A percentile compares a stretch with the other conserved stretches of the same genome.
phyloP scores from a whole-genome alignment of 2,888 invertebrate species.

The Ganaspis brasiliensis region DNA sequence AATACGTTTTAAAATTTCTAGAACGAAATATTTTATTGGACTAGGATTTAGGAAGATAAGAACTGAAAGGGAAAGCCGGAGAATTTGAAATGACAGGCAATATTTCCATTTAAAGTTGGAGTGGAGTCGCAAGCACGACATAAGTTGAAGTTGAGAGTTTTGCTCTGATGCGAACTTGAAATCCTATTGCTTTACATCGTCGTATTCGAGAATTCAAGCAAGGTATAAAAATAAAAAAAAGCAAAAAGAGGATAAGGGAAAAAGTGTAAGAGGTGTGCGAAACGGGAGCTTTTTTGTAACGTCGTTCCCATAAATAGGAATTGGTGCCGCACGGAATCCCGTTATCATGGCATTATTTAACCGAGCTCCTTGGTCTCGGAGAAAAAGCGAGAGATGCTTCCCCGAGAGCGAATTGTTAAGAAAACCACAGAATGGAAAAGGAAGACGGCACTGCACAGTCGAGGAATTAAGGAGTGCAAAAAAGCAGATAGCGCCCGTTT shows the following conservation, averaged over 20 bases:
- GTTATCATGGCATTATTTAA: constrained; percentile 59
- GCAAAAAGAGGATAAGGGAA: constrained; percentile 14
- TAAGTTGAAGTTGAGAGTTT: constrained; percentile 16
- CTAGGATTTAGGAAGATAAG: neutral
- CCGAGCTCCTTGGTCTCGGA: constrained; percentile 30
- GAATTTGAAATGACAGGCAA: constrained; percentile 35
- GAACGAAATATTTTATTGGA: neutral
- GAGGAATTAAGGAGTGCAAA: constrained; percentile 29
- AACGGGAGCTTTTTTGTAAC: constrained; percentile 17
- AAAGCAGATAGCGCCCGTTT: constrained; percentile 16
- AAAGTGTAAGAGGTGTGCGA: neutral
- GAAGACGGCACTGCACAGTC: constrained; percentile 36
- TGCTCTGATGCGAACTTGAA: constrained; percentile 30
- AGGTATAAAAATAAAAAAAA: constrained; percentile 13
- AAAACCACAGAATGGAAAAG: constrained; percentile 41
- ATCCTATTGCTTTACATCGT: constrained; percentile 49
- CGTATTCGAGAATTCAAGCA: constrained; percentile 20
- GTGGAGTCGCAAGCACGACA: neutral
- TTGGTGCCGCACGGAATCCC: constrained; percentile 53
- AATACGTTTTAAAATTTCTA: neutral
- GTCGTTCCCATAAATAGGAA: constrained; percentile 55
- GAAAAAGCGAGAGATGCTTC: constrained; percentile 23
- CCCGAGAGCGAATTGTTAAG: constrained; percentile 18
- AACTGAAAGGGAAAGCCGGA: constrained; percentile 1
- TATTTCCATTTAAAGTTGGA: constrained; percentile 20